These are phyloP conservation scores for Brachyopa scutellaris DNA, from an alignment of 2,888 invertebrate species.

Conservation along the genomic window DNA sequence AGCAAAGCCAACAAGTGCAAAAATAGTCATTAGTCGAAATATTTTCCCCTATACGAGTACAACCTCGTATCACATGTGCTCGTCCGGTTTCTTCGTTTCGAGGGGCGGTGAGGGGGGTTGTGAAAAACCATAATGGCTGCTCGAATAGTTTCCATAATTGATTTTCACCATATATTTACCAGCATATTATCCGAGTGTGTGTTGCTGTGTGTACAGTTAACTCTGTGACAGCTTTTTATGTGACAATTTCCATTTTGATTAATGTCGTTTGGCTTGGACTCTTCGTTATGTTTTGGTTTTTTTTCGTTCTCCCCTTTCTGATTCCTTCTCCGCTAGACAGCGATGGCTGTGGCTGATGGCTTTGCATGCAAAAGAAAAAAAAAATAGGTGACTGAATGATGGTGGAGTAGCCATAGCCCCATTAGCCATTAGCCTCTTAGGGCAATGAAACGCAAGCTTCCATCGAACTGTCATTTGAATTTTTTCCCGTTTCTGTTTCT, in stretches of 20 bases:
- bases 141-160: conserved; percentile 73
- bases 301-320: too few relatives aligned
- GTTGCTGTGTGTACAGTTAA: conserved; percentile 44
- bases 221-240: conserved; percentile 54
- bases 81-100: conserved; percentile 16
- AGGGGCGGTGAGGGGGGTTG: too few relatives aligned
- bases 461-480: conserved; percentile 47
- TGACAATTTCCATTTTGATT: conserved; percentile 72
- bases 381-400: conserved; percentile 16
- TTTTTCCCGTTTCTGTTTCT: not conserved
- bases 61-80: too few relatives aligned
- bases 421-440: conserved; percentile 36
- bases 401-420: too few relatives aligned
- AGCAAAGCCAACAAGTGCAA: conserved; percentile 69
- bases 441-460: conserved; percentile 65
- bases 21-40: conserved; percentile 67
- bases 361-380: not conserved
- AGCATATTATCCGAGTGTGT: too few relatives aligned
- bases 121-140: conserved; percentile 72
- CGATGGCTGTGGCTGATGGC: too few relatives aligned
- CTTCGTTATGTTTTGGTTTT: too few relatives aligned
- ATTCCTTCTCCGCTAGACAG: too few relatives aligned
- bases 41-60: conserved; percentile 15
- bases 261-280: conserved; percentile 49
- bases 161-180: conserved; percentile 69